A percentile compares a stretch with the other conserved stretches of the same genome.
Conservation (phyloP, 2,888 invertebrate species). For the Cremastinae sp. region DNA sequence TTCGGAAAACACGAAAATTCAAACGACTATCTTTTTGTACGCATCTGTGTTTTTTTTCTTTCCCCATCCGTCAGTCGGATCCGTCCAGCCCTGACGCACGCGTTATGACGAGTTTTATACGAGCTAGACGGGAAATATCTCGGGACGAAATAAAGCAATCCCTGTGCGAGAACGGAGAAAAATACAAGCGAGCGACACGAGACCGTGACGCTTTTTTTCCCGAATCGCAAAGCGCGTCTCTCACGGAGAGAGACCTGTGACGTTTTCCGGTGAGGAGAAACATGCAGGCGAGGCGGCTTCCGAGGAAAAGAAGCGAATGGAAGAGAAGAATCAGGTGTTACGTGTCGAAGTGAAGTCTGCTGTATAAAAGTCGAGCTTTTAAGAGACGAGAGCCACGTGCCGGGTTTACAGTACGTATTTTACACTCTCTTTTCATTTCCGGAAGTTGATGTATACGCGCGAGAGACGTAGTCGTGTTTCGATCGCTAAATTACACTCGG, state of each 20-base stretch:
- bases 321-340: slow-evolving; percentile 47
- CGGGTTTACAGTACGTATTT: slow-evolving; percentile 30
- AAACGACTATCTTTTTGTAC: slow-evolving; percentile 2
- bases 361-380: slow-evolving; percentile 50
- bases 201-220: slow-evolving; percentile 12
- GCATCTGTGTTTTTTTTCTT: neutral
- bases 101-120: slow-evolving; percentile 28
- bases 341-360: slow-evolving; percentile 5
- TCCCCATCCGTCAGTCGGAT: neutral
- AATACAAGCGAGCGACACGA: slow-evolving; percentile 2
- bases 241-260: slow-evolving; percentile 28
- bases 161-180: neutral
- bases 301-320: no score
- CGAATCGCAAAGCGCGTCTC: slow-evolving; percentile 33
- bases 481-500: no score
- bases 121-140: slow-evolving; percentile 31
- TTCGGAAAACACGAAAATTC: slow-evolving; percentile 22
- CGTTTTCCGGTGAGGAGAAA: slow-evolving; percentile 38
- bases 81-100: slow-evolving; percentile 13
- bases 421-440: neutral
- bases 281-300: slow-evolving; percentile 36
- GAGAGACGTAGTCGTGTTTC: no score
- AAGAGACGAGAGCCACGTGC: slow-evolving; percentile 50
- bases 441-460: neutral
- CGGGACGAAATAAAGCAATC: slow-evolving; percentile 40